Conservation (phyloP, 1,140 invertebrate species). For the Lasioglossum baleicum region DNA sequence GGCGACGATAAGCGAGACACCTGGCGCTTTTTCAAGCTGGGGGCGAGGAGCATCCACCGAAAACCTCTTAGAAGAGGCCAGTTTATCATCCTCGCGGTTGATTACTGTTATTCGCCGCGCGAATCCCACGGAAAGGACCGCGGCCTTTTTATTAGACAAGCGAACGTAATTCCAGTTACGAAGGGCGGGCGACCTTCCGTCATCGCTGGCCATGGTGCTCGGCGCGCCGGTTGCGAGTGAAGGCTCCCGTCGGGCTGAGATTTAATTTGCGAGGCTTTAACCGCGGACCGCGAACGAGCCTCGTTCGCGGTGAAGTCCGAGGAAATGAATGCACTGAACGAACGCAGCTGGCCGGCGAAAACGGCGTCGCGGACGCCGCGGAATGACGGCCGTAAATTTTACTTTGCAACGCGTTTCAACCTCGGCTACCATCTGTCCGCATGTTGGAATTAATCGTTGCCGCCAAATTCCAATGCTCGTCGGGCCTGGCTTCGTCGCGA, state of each 20-base stretch:
- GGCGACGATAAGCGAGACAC: background rate
- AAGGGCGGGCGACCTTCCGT: background rate
- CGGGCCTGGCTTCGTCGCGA: too few species aligned
- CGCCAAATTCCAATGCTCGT: background rate
- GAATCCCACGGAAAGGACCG: background rate
- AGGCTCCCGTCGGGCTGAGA: conserved; percentile 10
- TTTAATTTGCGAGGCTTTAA: conserved; percentile 58
- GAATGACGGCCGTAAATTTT: conserved; percentile 4
- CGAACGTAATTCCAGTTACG: conserved; percentile 38
- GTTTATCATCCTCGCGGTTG: conserved; percentile 19
- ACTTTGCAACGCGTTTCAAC: background rate
- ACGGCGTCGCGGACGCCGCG: background rate
- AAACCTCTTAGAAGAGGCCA: background rate
- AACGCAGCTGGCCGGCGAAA: background rate
- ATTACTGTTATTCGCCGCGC: conserved; percentile 50
- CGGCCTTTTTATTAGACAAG: conserved; percentile 50
- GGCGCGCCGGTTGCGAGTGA: conserved; percentile 33
- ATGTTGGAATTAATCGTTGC: background rate
- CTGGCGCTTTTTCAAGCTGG: background rate
- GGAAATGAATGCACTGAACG: conserved; percentile 40
- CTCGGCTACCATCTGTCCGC: background rate
- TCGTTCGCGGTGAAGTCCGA: conserved; percentile 32
- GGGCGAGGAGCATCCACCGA: background rate
- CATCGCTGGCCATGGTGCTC: background rate
- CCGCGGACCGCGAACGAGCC: conserved; percentile 47